Conservation (phyloP, 2,797 vertebrate species). For the Crenichthys baileyi region DNA sequence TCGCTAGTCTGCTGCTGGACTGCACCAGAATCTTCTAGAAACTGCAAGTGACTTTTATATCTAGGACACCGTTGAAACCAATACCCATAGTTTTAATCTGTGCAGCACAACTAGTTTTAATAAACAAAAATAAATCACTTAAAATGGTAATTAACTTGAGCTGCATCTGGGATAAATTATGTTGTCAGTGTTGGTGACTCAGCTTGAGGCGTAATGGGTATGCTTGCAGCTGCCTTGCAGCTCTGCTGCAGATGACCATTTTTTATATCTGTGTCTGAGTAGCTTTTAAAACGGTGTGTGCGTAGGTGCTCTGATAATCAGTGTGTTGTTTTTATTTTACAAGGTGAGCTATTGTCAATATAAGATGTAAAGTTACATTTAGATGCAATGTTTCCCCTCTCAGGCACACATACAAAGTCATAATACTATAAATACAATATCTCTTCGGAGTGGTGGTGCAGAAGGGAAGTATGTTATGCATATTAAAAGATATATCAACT, state of each 20-base stretch:
- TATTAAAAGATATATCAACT: background rate
- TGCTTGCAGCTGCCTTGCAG: constrained; percentile 25
- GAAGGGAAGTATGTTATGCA: background rate
- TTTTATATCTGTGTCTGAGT: constrained; percentile 9
- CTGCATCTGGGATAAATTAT: constrained; percentile 18
- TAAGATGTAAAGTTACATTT: constrained; percentile 11
- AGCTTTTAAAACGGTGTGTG: background rate
- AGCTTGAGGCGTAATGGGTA: constrained; percentile 27
- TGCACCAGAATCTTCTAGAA: constrained; percentile 11
- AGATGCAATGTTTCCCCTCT: background rate
- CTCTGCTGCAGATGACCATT: constrained; percentile 15
- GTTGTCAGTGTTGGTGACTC: constrained; percentile 28
- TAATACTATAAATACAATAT: background rate
- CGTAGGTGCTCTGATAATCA: constrained; percentile 22
- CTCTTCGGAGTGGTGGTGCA: background rate
- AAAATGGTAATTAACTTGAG: constrained; percentile 32
- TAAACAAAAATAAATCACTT: constrained; percentile 21
- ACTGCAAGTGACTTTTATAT: constrained; percentile 14
- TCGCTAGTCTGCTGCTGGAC: constrained; percentile 18
- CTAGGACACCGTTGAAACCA: constrained; percentile 1
- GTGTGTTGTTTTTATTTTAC: constrained; percentile 28
- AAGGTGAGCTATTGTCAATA: constrained; percentile 8
- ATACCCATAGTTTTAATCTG: constrained; percentile 7
- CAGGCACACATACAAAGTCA: background rate
- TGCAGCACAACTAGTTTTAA: constrained; percentile 9